Evolutionary conservation across 2,888 invertebrate genomes (phyloP), one percentile per base, ranked within the genome.

Genomic region (Dicyrtomina minuta): DNA sequence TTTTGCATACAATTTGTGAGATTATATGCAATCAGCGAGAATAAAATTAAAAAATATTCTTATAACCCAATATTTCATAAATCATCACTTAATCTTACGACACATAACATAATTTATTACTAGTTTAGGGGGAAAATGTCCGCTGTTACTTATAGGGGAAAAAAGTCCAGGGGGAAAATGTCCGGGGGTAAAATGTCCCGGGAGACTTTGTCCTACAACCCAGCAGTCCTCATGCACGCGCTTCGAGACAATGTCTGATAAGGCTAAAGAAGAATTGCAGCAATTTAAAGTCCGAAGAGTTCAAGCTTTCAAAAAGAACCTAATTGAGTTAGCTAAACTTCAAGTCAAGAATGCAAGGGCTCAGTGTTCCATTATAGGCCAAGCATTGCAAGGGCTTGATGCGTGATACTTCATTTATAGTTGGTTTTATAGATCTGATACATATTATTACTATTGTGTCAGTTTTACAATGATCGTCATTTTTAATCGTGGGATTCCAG

Each of bases 201-300:
- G n/a, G n/a, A n/a, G n/a, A n/a, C n/a, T n/a, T n/a, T n/a, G n/a
- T n/a, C n/a, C n/a, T n/a, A n/a, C n/a, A n/a, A n/a, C n/a, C n/a
- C n/a, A 99, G 83, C 90, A 93, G 55, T 89, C 90, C 79, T 94
- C 95, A 13, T 97, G 96, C 82, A 93, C 94, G 70, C 93, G 92
- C 80, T 99, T 98, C 83, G 97, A 99, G 83, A 90, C 92, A 74
- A 93, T 99, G 84, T 96, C 97, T 0, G 92, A 93, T 74, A 91
- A 94, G 78, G 97, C 96, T 56, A 90, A 96, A 81, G 96, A 96
- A 83, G 97, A 97, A 82, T 84, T 97, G 56, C 85, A 90, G 75
- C 93, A 95, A 83, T 96, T 96, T 83, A 92, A 95, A 81, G 88
- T 89, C 20, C 86, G 98, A 74, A 87, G 98, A 78, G 93, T 99